Conservation (phyloP, 2,113 vertebrate genomes). For the Smithornis capensis region DNA sequence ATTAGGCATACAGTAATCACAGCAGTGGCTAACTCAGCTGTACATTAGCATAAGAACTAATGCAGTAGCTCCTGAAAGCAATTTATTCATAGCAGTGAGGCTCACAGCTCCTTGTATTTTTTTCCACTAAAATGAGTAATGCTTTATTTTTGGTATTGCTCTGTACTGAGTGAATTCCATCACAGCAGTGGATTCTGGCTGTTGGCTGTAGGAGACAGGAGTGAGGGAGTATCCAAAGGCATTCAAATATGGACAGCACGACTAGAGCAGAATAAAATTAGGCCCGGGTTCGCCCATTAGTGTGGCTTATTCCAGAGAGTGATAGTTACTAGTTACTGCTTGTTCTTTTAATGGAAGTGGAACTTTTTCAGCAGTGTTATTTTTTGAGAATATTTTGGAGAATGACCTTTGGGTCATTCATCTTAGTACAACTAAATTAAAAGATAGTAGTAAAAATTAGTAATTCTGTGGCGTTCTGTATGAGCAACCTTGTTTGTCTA, state of each 20-base stretch:
- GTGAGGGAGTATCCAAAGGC: neutral
- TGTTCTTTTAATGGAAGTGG: neutral
- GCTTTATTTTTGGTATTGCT: neutral
- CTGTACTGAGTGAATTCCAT: neutral
- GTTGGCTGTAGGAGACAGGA: neutral
- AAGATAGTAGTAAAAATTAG: neutral
- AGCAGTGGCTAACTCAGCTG: neutral
- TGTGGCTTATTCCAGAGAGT: neutral
- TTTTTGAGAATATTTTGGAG: neutral
- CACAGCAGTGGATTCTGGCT: neutral
- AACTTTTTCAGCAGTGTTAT: neutral
- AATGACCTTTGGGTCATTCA: neutral
- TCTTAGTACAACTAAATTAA: neutral
- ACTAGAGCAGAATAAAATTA: neutral
- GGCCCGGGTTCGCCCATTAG: neutral
- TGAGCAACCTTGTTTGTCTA: neutral
- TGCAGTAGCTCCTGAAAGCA: neutral
- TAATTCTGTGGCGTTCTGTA: neutral
- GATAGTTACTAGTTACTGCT: neutral
- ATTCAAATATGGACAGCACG: neutral
- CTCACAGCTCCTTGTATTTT: neutral
- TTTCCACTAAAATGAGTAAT: neutral
- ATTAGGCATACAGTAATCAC: neutral
- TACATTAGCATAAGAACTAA: slow-evolving; percentile 25
- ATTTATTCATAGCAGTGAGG: neutral